Conservation (phyloP, 2,797 vertebrate species). For the Lacerta viridis region DNA sequence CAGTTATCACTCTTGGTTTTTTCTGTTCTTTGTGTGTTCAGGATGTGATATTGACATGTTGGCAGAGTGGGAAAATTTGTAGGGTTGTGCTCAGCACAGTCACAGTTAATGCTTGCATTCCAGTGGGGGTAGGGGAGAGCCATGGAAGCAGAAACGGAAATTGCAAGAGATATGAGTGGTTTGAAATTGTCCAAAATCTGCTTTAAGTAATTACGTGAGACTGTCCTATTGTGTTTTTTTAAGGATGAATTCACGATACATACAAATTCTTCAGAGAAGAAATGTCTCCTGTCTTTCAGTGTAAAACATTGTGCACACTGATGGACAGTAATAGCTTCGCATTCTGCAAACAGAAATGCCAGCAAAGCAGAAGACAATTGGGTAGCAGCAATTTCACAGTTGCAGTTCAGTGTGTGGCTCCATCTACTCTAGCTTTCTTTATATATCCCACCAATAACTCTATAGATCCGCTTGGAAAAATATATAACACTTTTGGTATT, state of each 20-base stretch:
- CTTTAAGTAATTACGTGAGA: background rate
- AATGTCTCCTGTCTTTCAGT: background rate
- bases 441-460: background rate
- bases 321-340: slow-evolving; percentile 17
- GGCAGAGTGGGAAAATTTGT: background rate
- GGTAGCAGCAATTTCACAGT: slow-evolving; percentile 11
- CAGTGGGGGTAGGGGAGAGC: background rate
- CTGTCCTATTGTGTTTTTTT: background rate
- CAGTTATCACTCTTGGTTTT: slow-evolving; percentile 19
- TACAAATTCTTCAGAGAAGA: background rate
- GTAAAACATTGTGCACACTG: background rate
- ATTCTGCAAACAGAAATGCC: slow-evolving; percentile 4
- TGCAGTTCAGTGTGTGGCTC: background rate
- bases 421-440: background rate
- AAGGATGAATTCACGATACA: background rate
- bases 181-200: slow-evolving; percentile 4
- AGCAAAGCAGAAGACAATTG: background rate
- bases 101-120: background rate
- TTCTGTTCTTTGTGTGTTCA: slow-evolving; percentile 24
- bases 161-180: background rate
- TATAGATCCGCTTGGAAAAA: background rate
- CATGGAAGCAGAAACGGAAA: background rate
- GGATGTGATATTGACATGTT: slow-evolving; percentile 1
- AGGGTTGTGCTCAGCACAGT: background rate
- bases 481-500: background rate